These are phyloP conservation scores for Drosophila jambulina DNA, from an alignment of 1,140 invertebrate genomes.

Conservation along the genomic window DNA sequence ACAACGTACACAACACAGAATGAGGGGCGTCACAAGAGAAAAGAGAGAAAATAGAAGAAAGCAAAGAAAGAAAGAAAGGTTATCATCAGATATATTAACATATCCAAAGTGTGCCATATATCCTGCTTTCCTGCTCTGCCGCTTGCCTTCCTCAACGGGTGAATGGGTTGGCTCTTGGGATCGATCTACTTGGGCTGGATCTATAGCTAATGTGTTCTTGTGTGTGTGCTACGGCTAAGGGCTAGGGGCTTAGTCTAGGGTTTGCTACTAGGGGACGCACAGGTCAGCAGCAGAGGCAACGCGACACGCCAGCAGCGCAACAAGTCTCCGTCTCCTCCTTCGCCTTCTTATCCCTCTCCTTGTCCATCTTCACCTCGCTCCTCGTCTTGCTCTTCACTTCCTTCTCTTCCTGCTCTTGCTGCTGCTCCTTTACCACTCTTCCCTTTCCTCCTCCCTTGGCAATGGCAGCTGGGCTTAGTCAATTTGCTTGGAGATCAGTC, in stretches of 20 bases:
- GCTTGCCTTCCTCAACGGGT: constrained; percentile 6
- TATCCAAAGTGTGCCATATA: constrained; percentile 14
- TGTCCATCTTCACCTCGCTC: neutral
- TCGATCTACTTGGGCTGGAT: neutral
- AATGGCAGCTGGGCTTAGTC: constrained; percentile 73
- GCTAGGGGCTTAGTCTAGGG: constrained; percentile 15
- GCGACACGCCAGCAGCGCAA: constrained; percentile 35
- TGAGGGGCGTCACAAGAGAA: constrained; percentile 20
- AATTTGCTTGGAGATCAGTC: constrained; percentile 84
- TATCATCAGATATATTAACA: constrained; percentile 35
- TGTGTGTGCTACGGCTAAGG: constrained; percentile 14
- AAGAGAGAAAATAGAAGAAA: constrained; percentile 37
- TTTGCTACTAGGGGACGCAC: neutral
- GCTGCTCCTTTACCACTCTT: neutral
- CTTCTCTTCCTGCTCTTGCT: neutral
- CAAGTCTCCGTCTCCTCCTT: constrained; percentile 10
- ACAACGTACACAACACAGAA: neutral
- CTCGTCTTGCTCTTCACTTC: neutral
- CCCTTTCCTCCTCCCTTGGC: constrained; percentile 27
- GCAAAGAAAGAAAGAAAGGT: constrained; percentile 42
- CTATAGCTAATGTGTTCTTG: constrained; percentile 5
- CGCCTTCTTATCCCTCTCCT: neutral
- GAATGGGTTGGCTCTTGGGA: neutral
- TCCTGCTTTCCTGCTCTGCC: constrained; percentile 6
- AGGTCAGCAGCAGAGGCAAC: constrained; percentile 49